These are phyloP conservation scores for Anas platyrhynchos DNA, from an alignment of 2,113 vertebrate species.

Conservation along the genomic window DNA sequence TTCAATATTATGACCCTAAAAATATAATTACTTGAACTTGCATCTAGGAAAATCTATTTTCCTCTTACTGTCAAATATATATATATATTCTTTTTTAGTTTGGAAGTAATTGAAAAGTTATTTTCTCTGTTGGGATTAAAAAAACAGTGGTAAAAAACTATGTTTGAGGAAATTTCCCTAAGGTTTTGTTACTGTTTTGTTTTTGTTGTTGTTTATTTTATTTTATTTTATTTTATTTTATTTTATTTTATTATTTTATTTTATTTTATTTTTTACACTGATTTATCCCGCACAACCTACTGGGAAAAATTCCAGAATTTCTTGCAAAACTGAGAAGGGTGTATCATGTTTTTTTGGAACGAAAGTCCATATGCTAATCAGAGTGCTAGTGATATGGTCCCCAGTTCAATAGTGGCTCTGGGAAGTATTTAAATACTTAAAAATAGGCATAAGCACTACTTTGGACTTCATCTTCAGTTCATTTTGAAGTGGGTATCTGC, in stretches of 20 bases:
- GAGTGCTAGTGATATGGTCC: not conserved
- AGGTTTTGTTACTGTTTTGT: not conserved
- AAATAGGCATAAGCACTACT: not conserved
- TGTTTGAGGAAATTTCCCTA: not conserved
- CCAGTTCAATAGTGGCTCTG: not conserved
- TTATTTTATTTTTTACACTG: not conserved
- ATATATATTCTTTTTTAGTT: not conserved
- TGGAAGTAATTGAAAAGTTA: slow-evolving; percentile 33
- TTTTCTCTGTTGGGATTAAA: not conserved
- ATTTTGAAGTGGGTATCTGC: not conserved
- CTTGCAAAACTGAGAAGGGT: not conserved
- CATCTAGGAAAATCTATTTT: slow-evolving; percentile 43
- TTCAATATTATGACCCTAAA: slow-evolving; percentile 46
- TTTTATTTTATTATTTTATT: no score
- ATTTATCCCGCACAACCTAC: not conserved
- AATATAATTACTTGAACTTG: not conserved
- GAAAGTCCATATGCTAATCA: not conserved
- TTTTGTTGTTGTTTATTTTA: no score
- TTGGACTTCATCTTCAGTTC: not conserved
- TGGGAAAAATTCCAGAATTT: not conserved
- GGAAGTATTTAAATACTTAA: not conserved
- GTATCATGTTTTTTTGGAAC: not conserved
- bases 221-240: no score
- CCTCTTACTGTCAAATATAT: not conserved
- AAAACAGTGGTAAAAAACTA: not conserved